Percentiles rank a stretch among this genome's conserved stretches.
phyloP scores from a whole-genome alignment of 1,140 invertebrate species.

The Mycetomoellerius zeteki region DNA sequence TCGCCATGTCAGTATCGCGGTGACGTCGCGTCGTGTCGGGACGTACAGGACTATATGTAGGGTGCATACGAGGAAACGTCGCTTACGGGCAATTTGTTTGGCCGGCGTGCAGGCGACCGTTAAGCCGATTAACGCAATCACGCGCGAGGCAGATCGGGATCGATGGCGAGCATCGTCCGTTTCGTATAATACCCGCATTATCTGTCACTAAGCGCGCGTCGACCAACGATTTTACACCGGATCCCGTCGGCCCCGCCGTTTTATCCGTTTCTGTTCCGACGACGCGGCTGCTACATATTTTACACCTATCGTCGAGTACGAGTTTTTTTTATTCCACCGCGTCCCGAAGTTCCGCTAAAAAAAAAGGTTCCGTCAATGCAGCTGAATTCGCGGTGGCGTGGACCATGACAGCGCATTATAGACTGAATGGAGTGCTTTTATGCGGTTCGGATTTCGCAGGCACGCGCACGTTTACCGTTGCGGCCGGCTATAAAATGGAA shows the following conservation, averaged over 20 bases:
- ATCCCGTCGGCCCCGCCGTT: conserved; percentile 14
- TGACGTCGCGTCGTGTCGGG: conserved; percentile 44
- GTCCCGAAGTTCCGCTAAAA: conserved; percentile 38
- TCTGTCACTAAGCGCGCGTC: conserved; percentile 68
- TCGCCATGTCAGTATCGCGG: conserved; percentile 49
- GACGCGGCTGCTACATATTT: conserved; percentile 58
- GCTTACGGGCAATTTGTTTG: conserved; percentile 76
- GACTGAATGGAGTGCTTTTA: conserved; percentile 59
- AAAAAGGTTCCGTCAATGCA: conserved; percentile 61
- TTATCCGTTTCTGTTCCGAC: conserved; percentile 50
- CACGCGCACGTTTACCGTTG: conserved; percentile 11
- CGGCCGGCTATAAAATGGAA: conserved; percentile 35
- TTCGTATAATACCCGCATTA: conserved; percentile 74
- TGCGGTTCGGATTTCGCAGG: conserved; percentile 63
- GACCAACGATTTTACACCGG: conserved; percentile 51
- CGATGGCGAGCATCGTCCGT: conserved; percentile 73
- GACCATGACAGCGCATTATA: conserved; percentile 62
- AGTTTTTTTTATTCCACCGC: not conserved
- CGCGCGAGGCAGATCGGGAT: conserved; percentile 68
- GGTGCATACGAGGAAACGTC: conserved; percentile 60
- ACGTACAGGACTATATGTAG: conserved; percentile 21
- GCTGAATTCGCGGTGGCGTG: conserved; percentile 49
- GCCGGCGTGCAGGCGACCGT: conserved; percentile 65
- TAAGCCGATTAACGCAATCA: conserved; percentile 78
- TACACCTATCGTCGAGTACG: conserved; percentile 33